These are phyloP conservation scores for Asobara japonica DNA, from an alignment of 1,140 invertebrate genomes.

Conservation along the genomic window DNA sequence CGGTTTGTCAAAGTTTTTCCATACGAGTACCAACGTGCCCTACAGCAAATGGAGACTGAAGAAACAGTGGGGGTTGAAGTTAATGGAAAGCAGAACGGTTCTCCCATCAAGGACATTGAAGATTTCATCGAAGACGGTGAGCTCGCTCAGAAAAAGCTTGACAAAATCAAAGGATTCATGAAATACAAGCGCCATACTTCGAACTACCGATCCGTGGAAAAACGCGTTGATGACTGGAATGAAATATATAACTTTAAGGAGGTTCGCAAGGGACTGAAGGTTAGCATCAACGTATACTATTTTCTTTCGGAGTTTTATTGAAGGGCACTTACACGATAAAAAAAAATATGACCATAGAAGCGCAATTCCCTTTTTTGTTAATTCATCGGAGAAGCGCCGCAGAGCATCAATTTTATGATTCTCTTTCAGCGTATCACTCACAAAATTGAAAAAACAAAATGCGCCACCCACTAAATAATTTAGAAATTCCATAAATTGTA, in stretches of 20 bases:
- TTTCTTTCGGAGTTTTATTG: too few species aligned
- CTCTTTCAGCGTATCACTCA: too few species aligned
- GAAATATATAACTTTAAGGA: constrained; percentile 93
- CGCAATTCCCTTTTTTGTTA: too few species aligned
- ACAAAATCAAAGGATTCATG: constrained; percentile 95
- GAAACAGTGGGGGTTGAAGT: constrained; percentile 51
- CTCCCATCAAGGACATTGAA: constrained; percentile 84
- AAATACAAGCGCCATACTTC: constrained; percentile 92
- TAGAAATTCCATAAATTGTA: too few species aligned
- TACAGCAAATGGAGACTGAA: constrained; percentile 77
- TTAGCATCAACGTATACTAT: too few species aligned
- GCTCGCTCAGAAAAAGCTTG: constrained; percentile 83
- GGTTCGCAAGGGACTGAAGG: constrained; percentile 86
- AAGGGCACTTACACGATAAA: too few species aligned
- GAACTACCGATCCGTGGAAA: constrained; percentile 84
- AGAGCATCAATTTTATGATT: too few species aligned
- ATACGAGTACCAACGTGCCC: constrained; percentile 92
- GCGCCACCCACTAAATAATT: too few species aligned
- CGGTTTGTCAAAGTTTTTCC: constrained; percentile 97
- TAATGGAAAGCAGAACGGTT: constrained; percentile 52
- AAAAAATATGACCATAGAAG: too few species aligned
- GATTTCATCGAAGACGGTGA: constrained; percentile 81
- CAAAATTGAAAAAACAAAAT: too few species aligned
- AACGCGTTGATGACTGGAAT: constrained; percentile 93
- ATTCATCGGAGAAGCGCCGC: too few species aligned